Percentiles rank a stretch among this genome's conserved stretches.
Evolutionary conservation across 1,140 invertebrate genomes (phyloP).

Genomic region (Schmidtea mediterranea): DNA sequence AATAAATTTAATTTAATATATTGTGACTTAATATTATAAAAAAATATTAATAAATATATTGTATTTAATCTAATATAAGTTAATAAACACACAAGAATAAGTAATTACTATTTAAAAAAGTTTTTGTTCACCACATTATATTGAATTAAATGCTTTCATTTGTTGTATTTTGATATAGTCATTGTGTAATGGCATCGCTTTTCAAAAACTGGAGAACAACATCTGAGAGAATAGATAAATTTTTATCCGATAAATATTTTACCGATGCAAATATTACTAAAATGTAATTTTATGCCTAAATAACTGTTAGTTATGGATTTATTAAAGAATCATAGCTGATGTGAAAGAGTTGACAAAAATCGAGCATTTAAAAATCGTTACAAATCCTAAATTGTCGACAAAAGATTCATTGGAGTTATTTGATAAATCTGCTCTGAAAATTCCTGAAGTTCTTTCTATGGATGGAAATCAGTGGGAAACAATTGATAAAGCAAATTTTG

Average conservation of each 20-base stretch:
- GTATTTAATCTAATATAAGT: too few species aligned
- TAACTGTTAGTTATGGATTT: constrained; percentile 7
- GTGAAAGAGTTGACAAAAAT: constrained; percentile 7
- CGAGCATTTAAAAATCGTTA: not conserved
- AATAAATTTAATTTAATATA: too few species aligned
- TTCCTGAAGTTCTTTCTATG: not conserved
- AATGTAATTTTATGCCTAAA: constrained; percentile 12
- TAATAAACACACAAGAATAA: too few species aligned
- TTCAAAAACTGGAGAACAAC: constrained; percentile 29
- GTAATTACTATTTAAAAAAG: too few species aligned
- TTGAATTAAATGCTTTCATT: too few species aligned
- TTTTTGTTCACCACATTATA: too few species aligned
- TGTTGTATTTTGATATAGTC: too few species aligned
- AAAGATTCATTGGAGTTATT: constrained; percentile 1
- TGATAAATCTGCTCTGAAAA: not conserved
- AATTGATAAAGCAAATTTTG: not conserved
- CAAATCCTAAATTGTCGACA: not conserved
- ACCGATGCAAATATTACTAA: constrained; percentile 26
- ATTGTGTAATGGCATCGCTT: constrained; percentile 6
- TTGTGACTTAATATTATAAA: too few species aligned
- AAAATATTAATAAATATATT: too few species aligned
- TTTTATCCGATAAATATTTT: constrained; percentile 27
- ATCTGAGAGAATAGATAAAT: constrained; percentile 29
- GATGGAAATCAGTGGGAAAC: too few species aligned
- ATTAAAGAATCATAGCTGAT: constrained; percentile 5